Conservation (phyloP, 2,113 vertebrate genomes). For the Archocentrus centrarchus region DNA sequence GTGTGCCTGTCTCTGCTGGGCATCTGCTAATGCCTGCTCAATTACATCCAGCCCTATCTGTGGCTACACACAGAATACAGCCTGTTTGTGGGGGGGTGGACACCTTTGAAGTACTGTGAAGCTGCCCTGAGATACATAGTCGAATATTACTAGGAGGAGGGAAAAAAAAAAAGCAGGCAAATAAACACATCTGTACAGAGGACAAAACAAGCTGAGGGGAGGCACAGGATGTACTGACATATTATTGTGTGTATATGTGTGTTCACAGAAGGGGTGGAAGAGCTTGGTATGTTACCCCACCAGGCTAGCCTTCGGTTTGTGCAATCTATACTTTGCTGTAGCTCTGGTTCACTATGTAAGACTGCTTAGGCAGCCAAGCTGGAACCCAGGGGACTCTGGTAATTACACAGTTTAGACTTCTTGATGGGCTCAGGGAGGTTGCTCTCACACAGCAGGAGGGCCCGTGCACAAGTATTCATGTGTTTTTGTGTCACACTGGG, state of each 20-base stretch:
- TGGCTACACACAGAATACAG: constrained; percentile 8
- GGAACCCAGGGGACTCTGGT: constrained; percentile 37
- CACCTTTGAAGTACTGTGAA: constrained; percentile 49
- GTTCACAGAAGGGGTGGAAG: constrained; percentile 11
- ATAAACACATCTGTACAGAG: constrained; percentile 43
- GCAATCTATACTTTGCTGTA: constrained; percentile 26
- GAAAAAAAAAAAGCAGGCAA: not conserved
- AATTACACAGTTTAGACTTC: constrained; percentile 60
- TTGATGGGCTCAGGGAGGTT: constrained; percentile 24
- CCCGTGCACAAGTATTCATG: not conserved
- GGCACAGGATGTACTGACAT: not conserved
- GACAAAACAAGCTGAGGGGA: constrained; percentile 34
- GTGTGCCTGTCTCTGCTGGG: constrained; percentile 52
- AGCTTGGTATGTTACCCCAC: constrained; percentile 42
- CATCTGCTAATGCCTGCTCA: constrained; percentile 57
- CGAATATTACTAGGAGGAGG: not conserved
- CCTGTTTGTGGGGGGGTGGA: not conserved
- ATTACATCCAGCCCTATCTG: constrained; percentile 48
- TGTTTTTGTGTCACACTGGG: not conserved
- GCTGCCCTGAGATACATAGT: constrained; percentile 15
- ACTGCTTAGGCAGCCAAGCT: not conserved
- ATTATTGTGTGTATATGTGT: not conserved
- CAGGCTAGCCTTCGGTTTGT: constrained; percentile 24
- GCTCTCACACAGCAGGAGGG: constrained; percentile 19
- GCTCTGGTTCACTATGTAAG: constrained; percentile 52